Evolutionary conservation across 37 sponge, comb jelly and placozoan species (phyloP), one percentile per base, ranked within the genome.

Genomic region (Hormiphora californensis): DNA sequence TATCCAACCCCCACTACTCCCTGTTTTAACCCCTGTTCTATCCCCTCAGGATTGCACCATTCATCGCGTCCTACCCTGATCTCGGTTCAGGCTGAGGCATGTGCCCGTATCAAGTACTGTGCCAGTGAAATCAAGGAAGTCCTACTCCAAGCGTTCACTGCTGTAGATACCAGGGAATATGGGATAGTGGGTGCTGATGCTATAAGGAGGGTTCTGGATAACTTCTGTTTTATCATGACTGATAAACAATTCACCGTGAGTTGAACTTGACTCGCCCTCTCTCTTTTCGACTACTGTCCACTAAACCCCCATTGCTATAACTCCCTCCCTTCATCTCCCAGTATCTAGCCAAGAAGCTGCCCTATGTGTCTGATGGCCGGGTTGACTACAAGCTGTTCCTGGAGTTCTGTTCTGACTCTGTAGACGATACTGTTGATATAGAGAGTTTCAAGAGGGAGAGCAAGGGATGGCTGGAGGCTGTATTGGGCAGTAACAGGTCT

Each of bases 161-260:
- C 81, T 37, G 81, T 73, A 4, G 81, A 73, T 46, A n/a, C 25
- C 27, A 37, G n/a, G 81, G 81, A 73, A 30, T 41, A 73, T 33
- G 81, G 44, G 46, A 33, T 37, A 11, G 81, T 73, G 4, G 81
- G 46, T 25, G 23, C 35, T 4, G 81, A 73, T 43, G 81, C 43
- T 40, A 28, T 73, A 4, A 39, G 81, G 43, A 44, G 81, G 22
- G 81, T 73, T 40, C 39, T 73, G 49, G 81, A 73, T 40, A 73
- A 73, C 81, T 73, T 73, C 81, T 73, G 81, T 73, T 73, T 73
- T 30, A 73, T 73, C 49, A 73, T 73, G 81, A 73, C 81, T 12
- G 39, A 73, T 51, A 73, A 73, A 73, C 81, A 73, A 51, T 73
- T 73, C 38, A 73, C 9, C 23, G 81, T 73, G 25, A 73, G 81